phyloP scores from a whole-genome alignment of 1,140 invertebrate genomes.

The Dolichoris vasculosae region DNA sequence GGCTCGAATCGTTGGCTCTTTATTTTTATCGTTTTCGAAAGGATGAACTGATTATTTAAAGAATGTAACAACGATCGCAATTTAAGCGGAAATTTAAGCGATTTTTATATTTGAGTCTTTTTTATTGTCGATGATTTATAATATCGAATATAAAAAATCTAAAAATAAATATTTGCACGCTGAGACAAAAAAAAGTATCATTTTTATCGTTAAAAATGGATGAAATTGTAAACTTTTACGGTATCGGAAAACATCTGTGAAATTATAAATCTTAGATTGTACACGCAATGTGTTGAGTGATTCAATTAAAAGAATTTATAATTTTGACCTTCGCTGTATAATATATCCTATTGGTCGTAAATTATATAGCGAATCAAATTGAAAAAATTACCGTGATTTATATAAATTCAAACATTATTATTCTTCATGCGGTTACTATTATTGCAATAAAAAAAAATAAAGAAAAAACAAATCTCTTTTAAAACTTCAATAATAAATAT shows the following conservation, averaged over 20 bases:
- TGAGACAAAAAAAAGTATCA: background rate
- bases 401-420: background rate
- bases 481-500: background rate
- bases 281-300: background rate
- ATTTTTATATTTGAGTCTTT: too few relatives aligned
- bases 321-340: too few relatives aligned
- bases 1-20: too few relatives aligned
- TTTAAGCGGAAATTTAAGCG: too few relatives aligned
- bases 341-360: background rate
- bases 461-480: background rate
- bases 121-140: background rate
- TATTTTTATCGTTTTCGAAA: too few relatives aligned
- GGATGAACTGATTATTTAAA: too few relatives aligned
- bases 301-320: background rate
- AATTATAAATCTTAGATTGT: background rate
- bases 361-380: background rate
- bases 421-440: background rate
- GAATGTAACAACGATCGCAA: too few relatives aligned
- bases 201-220: background rate
- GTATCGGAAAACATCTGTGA: background rate
- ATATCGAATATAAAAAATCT: too few relatives aligned
- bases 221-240: background rate
- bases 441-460: background rate
- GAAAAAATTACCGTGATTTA: background rate
- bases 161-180: background rate